phyloP scores from a whole-genome alignment of 2,797 vertebrate species.

The Bovichtus diacanthus region DNA sequence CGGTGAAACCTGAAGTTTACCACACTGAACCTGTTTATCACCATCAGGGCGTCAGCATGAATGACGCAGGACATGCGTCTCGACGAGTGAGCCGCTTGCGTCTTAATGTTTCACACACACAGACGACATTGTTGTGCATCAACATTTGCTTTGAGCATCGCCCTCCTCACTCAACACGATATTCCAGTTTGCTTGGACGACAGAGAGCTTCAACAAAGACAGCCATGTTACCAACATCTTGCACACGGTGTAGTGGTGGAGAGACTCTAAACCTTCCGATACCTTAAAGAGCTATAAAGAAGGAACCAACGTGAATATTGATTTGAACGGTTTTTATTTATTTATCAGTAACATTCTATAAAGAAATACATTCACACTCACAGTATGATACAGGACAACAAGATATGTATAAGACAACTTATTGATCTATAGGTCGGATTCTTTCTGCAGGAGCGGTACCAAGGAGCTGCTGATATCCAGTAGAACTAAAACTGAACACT shows the following conservation, averaged over 20 bases:
- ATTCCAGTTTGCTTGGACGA: too few species aligned
- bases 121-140: not conserved
- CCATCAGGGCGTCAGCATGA: not conserved
- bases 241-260: constrained; percentile 72
- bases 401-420: constrained; percentile 71
- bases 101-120: not conserved
- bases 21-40: not conserved
- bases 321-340: constrained; percentile 80
- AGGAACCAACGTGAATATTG: constrained; percentile 72
- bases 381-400: constrained; percentile 80
- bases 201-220: constrained; percentile 68
- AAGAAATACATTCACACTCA: constrained; percentile 86
- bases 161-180: not conserved
- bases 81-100: not conserved
- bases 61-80: not conserved
- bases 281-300: constrained; percentile 60
- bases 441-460: constrained; percentile 43
- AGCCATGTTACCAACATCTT: constrained; percentile 84
- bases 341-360: constrained; percentile 85
- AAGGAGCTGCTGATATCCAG: constrained; percentile 30
- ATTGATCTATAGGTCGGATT: constrained; percentile 59
- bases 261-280: constrained; percentile 29
- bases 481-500: constrained; percentile 15
- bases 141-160: not conserved
- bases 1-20: too few species aligned